Conservation (phyloP, 2,888 invertebrate genomes). For the Rugalucina vietnamica region DNA sequence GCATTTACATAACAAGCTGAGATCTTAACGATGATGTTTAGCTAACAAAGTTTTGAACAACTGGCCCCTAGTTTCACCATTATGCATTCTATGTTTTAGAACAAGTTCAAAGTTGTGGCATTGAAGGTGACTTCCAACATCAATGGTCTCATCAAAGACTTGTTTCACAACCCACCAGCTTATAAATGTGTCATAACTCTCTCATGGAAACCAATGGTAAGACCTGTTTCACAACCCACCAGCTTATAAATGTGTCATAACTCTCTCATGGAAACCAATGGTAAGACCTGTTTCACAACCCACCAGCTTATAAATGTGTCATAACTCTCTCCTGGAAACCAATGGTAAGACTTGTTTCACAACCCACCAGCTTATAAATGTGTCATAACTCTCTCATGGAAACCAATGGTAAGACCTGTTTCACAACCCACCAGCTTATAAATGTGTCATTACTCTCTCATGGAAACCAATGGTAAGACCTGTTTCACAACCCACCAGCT, state of each 20-base stretch:
- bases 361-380: too few species aligned
- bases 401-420: too few species aligned
- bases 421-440: too few species aligned
- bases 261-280: slow-evolving; percentile 83
- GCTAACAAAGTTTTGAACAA: too few species aligned
- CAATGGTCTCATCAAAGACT: slow-evolving; percentile 94
- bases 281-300: slow-evolving; percentile 93
- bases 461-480: too few species aligned
- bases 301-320: slow-evolving; percentile 93
- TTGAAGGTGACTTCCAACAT: slow-evolving; percentile 96
- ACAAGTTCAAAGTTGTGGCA: slow-evolving; percentile 87
- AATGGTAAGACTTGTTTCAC: slow-evolving; percentile 70
- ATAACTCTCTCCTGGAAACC: slow-evolving; percentile 83
- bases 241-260: slow-evolving; percentile 89
- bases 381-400: too few species aligned
- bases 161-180: slow-evolving; percentile 96
- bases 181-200: slow-evolving; percentile 88
- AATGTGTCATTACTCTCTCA: too few species aligned
- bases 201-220: slow-evolving; percentile 83
- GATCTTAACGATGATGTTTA: too few species aligned
- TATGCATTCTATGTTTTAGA: slow-evolving; percentile 84
- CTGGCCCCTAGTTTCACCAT: too few species aligned
- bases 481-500: too few species aligned
- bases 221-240: slow-evolving; percentile 97
- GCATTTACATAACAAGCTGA: too few species aligned